These are phyloP conservation scores for Micrasema minimum DNA, from an alignment of 1,140 invertebrate species.

Conservation along the genomic window DNA sequence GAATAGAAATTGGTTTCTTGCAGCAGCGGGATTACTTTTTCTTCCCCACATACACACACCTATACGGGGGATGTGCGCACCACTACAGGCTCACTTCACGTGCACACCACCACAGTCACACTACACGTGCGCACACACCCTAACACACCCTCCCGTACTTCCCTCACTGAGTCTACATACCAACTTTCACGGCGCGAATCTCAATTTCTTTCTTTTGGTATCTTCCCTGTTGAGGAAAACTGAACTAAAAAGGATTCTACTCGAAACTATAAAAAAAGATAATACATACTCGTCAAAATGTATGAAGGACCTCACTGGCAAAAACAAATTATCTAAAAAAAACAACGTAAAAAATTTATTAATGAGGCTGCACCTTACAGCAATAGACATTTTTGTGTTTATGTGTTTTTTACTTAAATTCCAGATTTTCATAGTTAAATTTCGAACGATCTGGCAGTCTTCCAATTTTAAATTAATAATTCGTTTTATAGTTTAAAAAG, in stretches of 20 bases:
- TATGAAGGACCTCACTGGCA: too few relatives aligned
- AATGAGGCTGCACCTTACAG: too few relatives aligned
- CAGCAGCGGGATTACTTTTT: constrained; percentile 55
- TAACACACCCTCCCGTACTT: constrained; percentile 17
- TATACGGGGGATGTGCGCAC: constrained; percentile 27
- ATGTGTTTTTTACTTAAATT: too few relatives aligned
- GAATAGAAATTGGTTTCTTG: constrained; percentile 55
- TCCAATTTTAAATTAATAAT: too few relatives aligned
- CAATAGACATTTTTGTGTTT: too few relatives aligned
- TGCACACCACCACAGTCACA: constrained; percentile 22
- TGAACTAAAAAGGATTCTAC: neutral
- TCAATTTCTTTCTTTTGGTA: constrained; percentile 52
- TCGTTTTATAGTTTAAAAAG: too few relatives aligned
- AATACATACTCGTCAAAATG: too few relatives aligned
- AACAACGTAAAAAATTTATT: too few relatives aligned
- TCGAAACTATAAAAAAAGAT: too few relatives aligned
- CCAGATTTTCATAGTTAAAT: too few relatives aligned
- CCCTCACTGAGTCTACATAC: constrained; percentile 39
- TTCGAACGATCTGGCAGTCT: too few relatives aligned
- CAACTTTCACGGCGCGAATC: constrained; percentile 50
- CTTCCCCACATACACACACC: constrained; percentile 47
- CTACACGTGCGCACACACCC: constrained; percentile 20
- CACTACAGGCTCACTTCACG: constrained; percentile 1
- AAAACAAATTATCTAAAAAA: too few relatives aligned
- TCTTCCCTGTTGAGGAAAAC: constrained; percentile 43